A percentile compares a stretch with the other conserved stretches of the same genome.
phyloP scores from a whole-genome alignment of 1,140 invertebrate species.

The Neotoxoptera formosana region DNA sequence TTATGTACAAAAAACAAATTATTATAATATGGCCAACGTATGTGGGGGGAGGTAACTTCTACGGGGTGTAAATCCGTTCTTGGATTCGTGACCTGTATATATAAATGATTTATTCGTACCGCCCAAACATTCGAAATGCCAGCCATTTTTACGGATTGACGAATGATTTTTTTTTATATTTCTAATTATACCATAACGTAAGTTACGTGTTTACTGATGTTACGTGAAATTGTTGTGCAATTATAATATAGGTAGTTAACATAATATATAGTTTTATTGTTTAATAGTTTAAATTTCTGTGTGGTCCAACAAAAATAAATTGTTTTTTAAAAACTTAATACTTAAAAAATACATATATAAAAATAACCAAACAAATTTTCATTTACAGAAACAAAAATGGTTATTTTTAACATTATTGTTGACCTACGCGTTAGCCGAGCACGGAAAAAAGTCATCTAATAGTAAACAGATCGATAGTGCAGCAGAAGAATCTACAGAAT shows the following conservation, averaged over 20 bases:
- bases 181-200: too few species aligned
- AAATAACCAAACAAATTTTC: background rate
- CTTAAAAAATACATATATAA: background rate
- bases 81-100: background rate
- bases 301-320: too few species aligned
- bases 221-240: too few species aligned
- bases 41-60: background rate
- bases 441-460: background rate
- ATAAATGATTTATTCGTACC: background rate
- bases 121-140: background rate
- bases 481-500: constrained; percentile 61
- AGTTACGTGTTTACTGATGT: too few species aligned
- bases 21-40: background rate
- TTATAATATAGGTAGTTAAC: too few species aligned
- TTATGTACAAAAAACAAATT: background rate
- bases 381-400: constrained; percentile 52
- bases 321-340: background rate
- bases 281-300: background rate
- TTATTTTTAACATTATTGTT: constrained; percentile 48
- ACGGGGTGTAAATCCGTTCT: background rate
- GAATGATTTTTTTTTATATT: too few species aligned
- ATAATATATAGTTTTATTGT: background rate
- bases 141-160: background rate
- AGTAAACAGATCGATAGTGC: background rate
- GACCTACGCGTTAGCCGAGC: background rate